These are phyloP conservation scores for Zeugodacus cucurbitae DNA, from an alignment of 1,140 invertebrate genomes.

Conservation along the genomic window DNA sequence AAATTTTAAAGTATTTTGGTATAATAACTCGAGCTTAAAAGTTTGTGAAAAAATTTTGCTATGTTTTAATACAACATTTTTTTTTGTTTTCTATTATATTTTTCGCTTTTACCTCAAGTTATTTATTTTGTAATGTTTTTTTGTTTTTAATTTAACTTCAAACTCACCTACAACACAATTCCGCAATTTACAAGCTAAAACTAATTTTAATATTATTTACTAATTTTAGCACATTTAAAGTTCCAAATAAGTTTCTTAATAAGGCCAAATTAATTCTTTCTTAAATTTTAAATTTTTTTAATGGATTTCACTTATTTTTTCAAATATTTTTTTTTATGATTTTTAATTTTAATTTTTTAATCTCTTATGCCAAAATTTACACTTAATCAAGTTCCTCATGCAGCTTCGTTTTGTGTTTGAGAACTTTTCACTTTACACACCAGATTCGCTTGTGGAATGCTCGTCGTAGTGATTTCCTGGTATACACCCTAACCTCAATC, in stretches of 20 bases:
- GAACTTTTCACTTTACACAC: neutral
- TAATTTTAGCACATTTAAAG: slow-evolving; percentile 15
- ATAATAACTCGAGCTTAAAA: neutral
- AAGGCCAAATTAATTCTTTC: slow-evolving; percentile 38
- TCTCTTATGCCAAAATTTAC: neutral
- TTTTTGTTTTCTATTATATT: neutral
- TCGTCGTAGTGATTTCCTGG: neutral
- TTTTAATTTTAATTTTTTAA: neutral
- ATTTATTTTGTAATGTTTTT: neutral
- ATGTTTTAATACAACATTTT: neutral
- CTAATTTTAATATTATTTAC: slow-evolving; percentile 41
- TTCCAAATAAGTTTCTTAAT: slow-evolving; percentile 33
- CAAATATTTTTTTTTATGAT: neutral
- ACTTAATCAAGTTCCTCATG: neutral
- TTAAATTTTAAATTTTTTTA: slow-evolving; percentile 2
- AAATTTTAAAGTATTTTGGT: neutral
- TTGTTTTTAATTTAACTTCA: neutral
- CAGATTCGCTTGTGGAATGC: slow-evolving; percentile 2
- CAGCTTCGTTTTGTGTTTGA: neutral
- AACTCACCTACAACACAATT: slow-evolving; percentile 41
- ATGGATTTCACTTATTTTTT: neutral
- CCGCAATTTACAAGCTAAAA: slow-evolving; percentile 39
- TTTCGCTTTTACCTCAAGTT: neutral
- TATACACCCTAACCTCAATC: neutral
- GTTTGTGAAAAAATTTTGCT: neutral